Evolutionary conservation across 1,140 invertebrate genomes (phyloP).

Genomic region (Meteorus sp.): DNA sequence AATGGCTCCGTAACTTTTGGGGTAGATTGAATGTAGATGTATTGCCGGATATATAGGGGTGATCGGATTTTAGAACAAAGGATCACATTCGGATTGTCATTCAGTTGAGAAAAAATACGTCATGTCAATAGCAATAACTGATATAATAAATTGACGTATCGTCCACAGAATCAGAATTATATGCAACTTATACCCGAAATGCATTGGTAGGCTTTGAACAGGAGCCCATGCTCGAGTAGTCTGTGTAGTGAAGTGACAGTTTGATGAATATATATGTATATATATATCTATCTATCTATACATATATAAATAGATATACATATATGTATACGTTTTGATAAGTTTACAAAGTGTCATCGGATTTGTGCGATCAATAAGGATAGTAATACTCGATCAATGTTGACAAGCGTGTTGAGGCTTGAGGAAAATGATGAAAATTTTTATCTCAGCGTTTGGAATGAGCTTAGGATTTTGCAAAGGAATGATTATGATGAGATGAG

Average conservation of each 20-base stretch:
- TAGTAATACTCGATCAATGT: constrained; percentile 3
- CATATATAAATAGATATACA: too few species aligned
- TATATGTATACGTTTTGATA: too few species aligned
- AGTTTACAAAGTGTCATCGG: constrained; percentile 16
- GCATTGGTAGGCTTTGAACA: background rate
- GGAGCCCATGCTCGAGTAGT: constrained; percentile 13
- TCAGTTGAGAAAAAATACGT: background rate
- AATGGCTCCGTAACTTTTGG: background rate
- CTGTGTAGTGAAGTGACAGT: constrained; percentile 30
- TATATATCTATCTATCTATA: constrained; percentile 8
- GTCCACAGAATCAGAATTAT: background rate
- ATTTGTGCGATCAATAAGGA: background rate
- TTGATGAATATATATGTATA: constrained; percentile 22
- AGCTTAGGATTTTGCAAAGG: background rate
- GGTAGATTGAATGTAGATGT: background rate
- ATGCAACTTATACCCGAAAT: background rate
- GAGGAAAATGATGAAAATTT: too few species aligned
- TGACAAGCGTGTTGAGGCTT: background rate
- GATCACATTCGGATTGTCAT: background rate
- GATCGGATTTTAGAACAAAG: constrained; percentile 2
- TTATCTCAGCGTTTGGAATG: background rate
- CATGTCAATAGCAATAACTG: background rate
- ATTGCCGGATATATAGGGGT: background rate
- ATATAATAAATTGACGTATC: background rate
- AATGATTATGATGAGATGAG: background rate